A percentile compares a stretch with the other conserved stretches of the same genome.
These are phyloP conservation scores for Mergus octosetaceus DNA, from an alignment of 2,797 vertebrate genomes.

Conservation along the genomic window DNA sequence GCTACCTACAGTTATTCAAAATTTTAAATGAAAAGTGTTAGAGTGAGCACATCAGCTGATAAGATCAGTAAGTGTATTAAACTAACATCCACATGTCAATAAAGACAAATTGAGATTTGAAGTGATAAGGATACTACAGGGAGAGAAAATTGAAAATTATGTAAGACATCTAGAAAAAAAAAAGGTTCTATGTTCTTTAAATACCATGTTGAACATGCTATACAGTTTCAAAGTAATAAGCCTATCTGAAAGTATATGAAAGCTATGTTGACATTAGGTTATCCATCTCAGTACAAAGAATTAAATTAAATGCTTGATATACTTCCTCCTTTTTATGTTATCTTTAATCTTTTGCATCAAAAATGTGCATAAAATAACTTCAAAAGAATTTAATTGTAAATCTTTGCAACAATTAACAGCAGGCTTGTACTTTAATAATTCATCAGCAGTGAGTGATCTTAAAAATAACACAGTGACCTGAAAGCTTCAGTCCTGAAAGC, in stretches of 20 bases:
- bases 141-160: background rate
- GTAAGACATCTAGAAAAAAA: background rate
- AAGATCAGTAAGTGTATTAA: background rate
- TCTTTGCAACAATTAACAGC: constrained; percentile 33
- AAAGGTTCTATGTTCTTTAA: background rate
- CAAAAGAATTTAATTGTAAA: constrained; percentile 46
- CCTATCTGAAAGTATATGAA: background rate
- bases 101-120: background rate
- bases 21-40: background rate
- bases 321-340: constrained; percentile 20
- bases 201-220: background rate
- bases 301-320: background rate
- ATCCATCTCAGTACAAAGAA: background rate
- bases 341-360: constrained; percentile 25
- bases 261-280: background rate
- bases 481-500: constrained; percentile 15
- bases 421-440: constrained; percentile 24
- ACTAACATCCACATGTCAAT: background rate
- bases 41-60: background rate
- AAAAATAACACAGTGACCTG: constrained; percentile 2
- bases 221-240: background rate
- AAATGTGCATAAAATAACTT: constrained; percentile 18
- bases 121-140: background rate
- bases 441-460: background rate
- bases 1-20: background rate